Base-by-base conservation (phyloP, 2,888 invertebrate species). In the Thecocarcelia acutangulata region DNA sequence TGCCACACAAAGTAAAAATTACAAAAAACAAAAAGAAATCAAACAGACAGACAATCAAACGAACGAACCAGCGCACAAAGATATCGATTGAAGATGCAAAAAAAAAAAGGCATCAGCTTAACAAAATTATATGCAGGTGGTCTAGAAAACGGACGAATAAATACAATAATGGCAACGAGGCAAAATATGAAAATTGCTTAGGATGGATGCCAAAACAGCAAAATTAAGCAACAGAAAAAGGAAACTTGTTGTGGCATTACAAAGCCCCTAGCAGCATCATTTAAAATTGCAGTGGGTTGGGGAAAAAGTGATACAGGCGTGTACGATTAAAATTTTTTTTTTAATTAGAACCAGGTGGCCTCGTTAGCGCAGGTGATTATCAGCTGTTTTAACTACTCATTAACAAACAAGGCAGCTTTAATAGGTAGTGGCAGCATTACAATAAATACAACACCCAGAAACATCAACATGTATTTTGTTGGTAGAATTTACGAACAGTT, bases 61-160 rank as follows among this genome's bases (percentile, higher is more conserved):
- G 8, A 54, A 70, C 9, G 33, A 9, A 33, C 33, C 6, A 33
- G 9, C 24, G 19, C 24, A 40, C 19, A 15, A 42, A 17, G 28
- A 19, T 33, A 33, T 44, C 28, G 50, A 11, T 44, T 50, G 42
- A 17, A 56, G 52, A n/a, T 70, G 56, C n/a, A n/a, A n/a, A n/a
- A 46, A 37, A 19, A 59, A 33, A 59, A 56, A 19, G 15, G 42
- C 46, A 66, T 33, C 74, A 56, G 44, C 12, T 63, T 59, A 33
- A 72, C 13, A 56, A 74, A 78, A 74, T 69, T 70, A 70, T 59
- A 78, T 82, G 82, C 82, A 82, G 82, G 82, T 82, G 82, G 82
- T 82, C 82, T 61, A 78, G 70, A 75, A 82, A 78, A 61, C 64
- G 59, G 56, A 78, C 69, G 64, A 74, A 74, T 70, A 63, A 69